phyloP scores from a whole-genome alignment of 2,888 invertebrate species.

The Pediacus dermestoides region DNA sequence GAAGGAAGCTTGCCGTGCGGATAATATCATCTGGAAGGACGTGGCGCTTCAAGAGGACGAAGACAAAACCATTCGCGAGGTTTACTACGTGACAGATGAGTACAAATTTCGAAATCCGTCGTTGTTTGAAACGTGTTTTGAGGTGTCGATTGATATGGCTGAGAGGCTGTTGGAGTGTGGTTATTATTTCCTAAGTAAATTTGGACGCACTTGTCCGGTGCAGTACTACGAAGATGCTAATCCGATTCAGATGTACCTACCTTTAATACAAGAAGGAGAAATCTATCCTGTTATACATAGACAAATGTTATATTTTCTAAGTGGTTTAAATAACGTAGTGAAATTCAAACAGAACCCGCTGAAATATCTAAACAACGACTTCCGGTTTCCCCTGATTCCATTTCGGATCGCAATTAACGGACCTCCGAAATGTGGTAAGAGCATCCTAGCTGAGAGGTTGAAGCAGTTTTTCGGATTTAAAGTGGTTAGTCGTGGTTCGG shows the following conservation, averaged over 20 bases:
- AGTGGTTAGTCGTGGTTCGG: conserved; percentile 55
- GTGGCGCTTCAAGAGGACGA: conserved; percentile 47
- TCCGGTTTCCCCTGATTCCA: conserved; percentile 52
- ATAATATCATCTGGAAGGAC: conserved; percentile 51
- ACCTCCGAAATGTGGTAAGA: conserved; percentile 62
- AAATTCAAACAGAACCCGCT: conserved; percentile 58
- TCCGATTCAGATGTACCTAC: conserved; percentile 53
- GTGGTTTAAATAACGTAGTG: conserved; percentile 49
- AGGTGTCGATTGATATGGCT: conserved; percentile 54
- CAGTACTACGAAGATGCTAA: conserved; percentile 53
- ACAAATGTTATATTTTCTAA: conserved; percentile 59
- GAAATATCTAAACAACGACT: conserved; percentile 53
- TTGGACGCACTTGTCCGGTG: conserved; percentile 64
- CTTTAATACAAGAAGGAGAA: conserved; percentile 46
- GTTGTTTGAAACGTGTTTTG: conserved; percentile 57
- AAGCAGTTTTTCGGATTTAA: conserved; percentile 54
- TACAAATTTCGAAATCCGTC: conserved; percentile 52
- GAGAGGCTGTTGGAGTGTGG: conserved; percentile 57
- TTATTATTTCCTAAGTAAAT: conserved; percentile 61
- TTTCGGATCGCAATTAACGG: conserved; percentile 58
- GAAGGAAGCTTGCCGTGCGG: conserved; percentile 45
- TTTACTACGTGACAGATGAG: conserved; percentile 36
- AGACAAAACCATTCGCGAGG: conserved; percentile 34
- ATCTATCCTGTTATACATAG: conserved; percentile 58
- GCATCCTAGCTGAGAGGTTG: conserved; percentile 55